A percentile compares a stretch with the other conserved stretches of the same genome.
Evolutionary conservation across 2,888 invertebrate species (phyloP).

Genomic region (Mylabris sibirica): DNA sequence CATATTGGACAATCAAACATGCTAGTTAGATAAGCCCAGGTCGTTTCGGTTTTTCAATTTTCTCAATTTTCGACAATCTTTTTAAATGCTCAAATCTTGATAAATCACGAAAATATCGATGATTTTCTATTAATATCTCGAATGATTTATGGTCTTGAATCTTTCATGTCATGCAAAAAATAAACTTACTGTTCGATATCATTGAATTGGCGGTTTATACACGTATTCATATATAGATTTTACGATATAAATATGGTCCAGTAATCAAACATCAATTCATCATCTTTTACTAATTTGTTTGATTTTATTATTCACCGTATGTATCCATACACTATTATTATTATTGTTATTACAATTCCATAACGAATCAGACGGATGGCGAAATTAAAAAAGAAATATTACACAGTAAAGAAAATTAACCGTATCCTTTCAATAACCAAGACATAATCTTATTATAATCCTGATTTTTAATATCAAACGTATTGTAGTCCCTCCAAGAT

Average conservation of each 20-base stretch:
- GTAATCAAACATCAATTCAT: conserved; percentile 36
- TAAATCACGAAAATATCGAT: too few relatives aligned
- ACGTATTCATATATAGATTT: conserved; percentile 29
- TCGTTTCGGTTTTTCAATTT: too few relatives aligned
- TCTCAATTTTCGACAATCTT: too few relatives aligned
- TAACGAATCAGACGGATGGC: background rate
- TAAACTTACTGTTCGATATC: too few relatives aligned
- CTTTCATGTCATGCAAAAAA: background rate
- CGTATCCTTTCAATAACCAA: background rate
- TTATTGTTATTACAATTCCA: background rate
- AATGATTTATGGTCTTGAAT: conserved; percentile 25
- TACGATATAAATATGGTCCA: conserved; percentile 15
- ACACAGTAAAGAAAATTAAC: conserved; percentile 4
- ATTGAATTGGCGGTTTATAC: conserved; percentile 22
- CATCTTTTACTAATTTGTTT: conserved; percentile 21
- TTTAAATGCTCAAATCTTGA: too few relatives aligned
- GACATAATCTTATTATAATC: background rate
- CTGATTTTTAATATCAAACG: background rate
- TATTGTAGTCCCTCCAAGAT: conserved; percentile 6
- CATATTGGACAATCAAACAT: too few relatives aligned
- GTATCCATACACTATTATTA: background rate
- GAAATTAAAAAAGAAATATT: background rate
- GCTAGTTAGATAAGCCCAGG: too few relatives aligned
- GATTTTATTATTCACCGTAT: conserved; percentile 3
- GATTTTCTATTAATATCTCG: background rate